phyloP scores from a whole-genome alignment of 2,888 invertebrate genomes.

The Liodrosophila aerea region DNA sequence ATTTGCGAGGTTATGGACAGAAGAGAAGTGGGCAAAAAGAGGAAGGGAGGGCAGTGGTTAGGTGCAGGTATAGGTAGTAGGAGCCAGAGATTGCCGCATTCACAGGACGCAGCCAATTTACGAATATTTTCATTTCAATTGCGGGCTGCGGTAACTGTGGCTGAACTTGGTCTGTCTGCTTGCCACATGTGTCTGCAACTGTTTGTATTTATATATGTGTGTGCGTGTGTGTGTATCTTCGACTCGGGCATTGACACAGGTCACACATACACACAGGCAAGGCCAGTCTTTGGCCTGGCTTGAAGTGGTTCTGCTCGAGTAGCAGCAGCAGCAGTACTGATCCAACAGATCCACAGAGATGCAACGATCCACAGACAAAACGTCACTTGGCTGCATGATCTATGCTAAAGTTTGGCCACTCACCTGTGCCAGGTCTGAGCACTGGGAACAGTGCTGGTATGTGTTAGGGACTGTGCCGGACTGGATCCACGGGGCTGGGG shows the following conservation, averaged over 20 bases:
- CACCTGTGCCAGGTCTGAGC: constrained; percentile 41
- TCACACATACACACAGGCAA: constrained; percentile 64
- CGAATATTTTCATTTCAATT: constrained; percentile 81
- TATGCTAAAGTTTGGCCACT: constrained; percentile 60
- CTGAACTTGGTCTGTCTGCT: constrained; percentile 22
- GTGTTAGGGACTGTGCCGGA: constrained; percentile 13
- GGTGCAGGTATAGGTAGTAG: background rate
- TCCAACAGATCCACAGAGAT: constrained; percentile 1
- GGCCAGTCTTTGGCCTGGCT: constrained; percentile 32
- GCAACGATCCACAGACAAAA: constrained; percentile 44
- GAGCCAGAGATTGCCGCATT: constrained; percentile 30
- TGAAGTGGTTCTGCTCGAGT: constrained; percentile 24
- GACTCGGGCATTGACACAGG: constrained; percentile 73
- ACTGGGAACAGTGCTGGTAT: background rate
- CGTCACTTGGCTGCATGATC: constrained; percentile 73
- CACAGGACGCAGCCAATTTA: constrained; percentile 79
- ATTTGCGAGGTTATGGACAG: constrained; percentile 42
- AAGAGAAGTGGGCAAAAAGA: background rate
- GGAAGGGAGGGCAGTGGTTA: background rate
- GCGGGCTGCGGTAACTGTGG: constrained; percentile 33
- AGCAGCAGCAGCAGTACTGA: constrained; percentile 2
- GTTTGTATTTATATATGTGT: constrained; percentile 19
- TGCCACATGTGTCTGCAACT: constrained; percentile 24
- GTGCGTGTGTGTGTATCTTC: constrained; percentile 5
- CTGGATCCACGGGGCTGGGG: constrained; percentile 39